Evolutionary conservation across 2,797 vertebrate species (phyloP), one percentile per base, ranked within the genome.

Genomic region (Picus viridis): DNA sequence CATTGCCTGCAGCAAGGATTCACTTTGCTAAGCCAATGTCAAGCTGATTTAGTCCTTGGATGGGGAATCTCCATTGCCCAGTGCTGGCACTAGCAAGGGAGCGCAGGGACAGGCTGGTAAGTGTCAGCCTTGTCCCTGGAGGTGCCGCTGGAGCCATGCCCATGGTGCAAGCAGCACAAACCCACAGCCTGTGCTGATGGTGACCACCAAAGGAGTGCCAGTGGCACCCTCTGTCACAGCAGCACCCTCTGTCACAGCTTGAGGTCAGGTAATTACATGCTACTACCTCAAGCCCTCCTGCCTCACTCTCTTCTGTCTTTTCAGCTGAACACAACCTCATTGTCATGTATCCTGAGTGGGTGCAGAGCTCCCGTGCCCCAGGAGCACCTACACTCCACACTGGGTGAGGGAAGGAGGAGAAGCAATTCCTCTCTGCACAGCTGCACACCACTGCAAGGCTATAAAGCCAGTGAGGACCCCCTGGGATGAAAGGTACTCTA

Each of bases 1-100:
- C 72, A 12, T 10, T 36, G 92, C 94, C 94, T 88, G 83, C 32
- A 92, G 94, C 94, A 95, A 94, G 83, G 88, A 91, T 77, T 58
- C 4, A 0, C 83, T 57, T 32, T 75, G 85, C 89, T 76, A 54
- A 82, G 83, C 57, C 90, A 92, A 81, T 77, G 78, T 91, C 91
- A 94, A 39, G 69, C 59, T 10, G 32, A 91, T 88, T 92, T 83
- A 93, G 91, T 56, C 65, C 81, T 70, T 74, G 78, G 41, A 69
- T 53, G 53, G 69, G 58, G 59, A 88, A 69, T 56, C 86, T 91
- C 90, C 59, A 15, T 56, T 9, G 3, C 20, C 18, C 64, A 67
- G 69, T 0, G 2, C 65, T 51, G 73, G 54, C 65, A 71, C 49
- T 47, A 73, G 77, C 0, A 1, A 88, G 58, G 29, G 71, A 22